Conservation (phyloP, 2,797 vertebrate species). For the Aotus griseimembra region DNA sequence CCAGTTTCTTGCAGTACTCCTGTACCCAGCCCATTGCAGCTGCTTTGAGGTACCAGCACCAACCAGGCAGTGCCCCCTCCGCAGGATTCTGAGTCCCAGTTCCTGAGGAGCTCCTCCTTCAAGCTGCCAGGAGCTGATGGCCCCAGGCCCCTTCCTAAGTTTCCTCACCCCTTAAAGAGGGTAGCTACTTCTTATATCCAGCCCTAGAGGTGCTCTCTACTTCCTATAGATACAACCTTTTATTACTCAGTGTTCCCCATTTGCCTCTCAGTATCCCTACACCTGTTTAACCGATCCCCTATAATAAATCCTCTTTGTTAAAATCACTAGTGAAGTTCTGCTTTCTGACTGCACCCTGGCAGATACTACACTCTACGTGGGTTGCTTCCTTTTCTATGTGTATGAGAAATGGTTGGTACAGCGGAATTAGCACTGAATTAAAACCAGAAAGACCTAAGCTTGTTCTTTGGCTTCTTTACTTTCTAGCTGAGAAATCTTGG, state of each 20-base stretch:
- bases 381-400: neutral
- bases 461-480: conserved; percentile 21
- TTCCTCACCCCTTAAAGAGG: neutral
- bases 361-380: neutral
- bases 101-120: neutral
- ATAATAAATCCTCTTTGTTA: neutral
- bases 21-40: neutral
- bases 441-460: conserved; percentile 13
- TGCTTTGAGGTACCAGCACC: neutral
- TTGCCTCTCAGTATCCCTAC: neutral
- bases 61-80: neutral
- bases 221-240: neutral
- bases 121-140: neutral
- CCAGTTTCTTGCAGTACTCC: neutral
- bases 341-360: neutral
- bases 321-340: neutral
- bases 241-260: neutral
- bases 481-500: conserved; percentile 49
- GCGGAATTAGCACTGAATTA: neutral
- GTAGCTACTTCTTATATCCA: neutral
- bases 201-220: neutral
- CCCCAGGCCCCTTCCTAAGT: fast-evolving
- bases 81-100: neutral
- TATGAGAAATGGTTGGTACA: neutral
- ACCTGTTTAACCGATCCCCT: neutral